Evolutionary conservation across 2,113 vertebrate genomes (phyloP), one percentile per base, ranked within the genome.

Genomic region (Sinocyclocheilus anshuiensis): DNA sequence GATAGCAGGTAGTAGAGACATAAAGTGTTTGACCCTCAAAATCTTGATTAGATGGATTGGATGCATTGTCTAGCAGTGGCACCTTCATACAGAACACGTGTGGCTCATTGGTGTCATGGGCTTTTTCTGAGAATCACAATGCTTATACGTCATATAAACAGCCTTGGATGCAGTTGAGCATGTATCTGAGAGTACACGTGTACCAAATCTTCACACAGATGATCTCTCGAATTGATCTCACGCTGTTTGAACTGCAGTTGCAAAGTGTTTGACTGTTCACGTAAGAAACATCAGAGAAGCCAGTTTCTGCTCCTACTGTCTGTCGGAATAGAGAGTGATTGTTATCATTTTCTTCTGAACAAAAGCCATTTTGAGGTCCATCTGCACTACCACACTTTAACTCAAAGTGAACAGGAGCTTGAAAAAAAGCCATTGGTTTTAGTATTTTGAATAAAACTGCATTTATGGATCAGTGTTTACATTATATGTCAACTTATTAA

Each of bases 41-140:
- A 24, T 78, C 48, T 0, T 36, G 1, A 48, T 20, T 45, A 7
- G 8, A 42, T 33, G 48, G 39, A 79, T 59, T 59, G 53, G 12
- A 76, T 50, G 22, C 5, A 78, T 2, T 53, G 53, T 29, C 55
- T 2, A 48, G 26, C 1, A 10, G 24, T 24, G 50, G 48, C 45
- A 8, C 15, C 15, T 29, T 53, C 15, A 79, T 26, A 24, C 29
- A 36, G 36, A 45, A 48, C 63, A 82, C 10, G 18, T 45, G 59
- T 13, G 24, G 50, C 29, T 83, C 22, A 50, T 18, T 69, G 4
- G 42, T 69, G 24, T 50, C 79, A 50, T 29, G 16, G 2, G 5
- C 6, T 72, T 83, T 83, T 57, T 57, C 29, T 24, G 5, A 36
- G 48, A 72, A 83, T 71, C 67, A 74, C 20, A 72, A 33, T 13